Percentiles rank a stretch among this genome's conserved stretches.
Conservation (phyloP, 2,888 invertebrate species). For the Ichneumon xanthorius region DNA sequence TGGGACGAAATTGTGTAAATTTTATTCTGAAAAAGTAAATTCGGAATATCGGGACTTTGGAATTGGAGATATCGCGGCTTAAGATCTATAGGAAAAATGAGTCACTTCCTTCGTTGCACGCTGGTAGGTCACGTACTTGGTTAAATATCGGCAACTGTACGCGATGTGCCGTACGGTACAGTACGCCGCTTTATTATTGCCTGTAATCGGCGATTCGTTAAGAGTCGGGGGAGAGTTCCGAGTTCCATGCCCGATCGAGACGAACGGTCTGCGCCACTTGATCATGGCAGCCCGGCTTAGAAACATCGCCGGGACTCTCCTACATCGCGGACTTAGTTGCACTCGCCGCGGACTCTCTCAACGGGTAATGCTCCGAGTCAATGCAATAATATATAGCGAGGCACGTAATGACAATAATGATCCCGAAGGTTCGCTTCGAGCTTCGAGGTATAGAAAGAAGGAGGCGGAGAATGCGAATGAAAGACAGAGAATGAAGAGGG, state of each 20-base stretch:
- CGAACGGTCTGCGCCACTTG: constrained; percentile 11
- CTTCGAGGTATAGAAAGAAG: constrained; percentile 34
- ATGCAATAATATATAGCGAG: constrained; percentile 68
- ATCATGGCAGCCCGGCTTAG: constrained; percentile 35
- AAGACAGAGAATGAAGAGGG: constrained; percentile 36
- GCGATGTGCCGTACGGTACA: constrained; percentile 26
- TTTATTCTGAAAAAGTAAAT: background rate
- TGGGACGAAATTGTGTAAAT: background rate
- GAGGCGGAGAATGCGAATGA: constrained; percentile 26
- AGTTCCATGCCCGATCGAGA: constrained; percentile 23
- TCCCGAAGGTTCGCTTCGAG: constrained; percentile 61
- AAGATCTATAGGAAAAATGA: too few species aligned
- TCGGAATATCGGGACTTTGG: too few species aligned
- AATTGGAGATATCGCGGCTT: too few species aligned
- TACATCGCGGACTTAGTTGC: constrained; percentile 30
- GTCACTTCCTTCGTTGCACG: background rate
- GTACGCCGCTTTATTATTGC: constrained; percentile 35
- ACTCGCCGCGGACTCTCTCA: constrained; percentile 46
- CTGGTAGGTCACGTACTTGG: constrained; percentile 34
- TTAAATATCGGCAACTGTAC: constrained; percentile 38
- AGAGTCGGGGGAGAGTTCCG: constrained; percentile 29
- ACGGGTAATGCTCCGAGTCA: constrained; percentile 67
- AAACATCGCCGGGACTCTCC: constrained; percentile 22
- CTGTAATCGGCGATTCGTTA: constrained; percentile 43
- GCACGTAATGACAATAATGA: constrained; percentile 72